Evolutionary conservation across 2,113 vertebrate genomes (phyloP), one percentile per base, ranked within the genome.

Genomic region (Nothoprocta pentlandii): DNA sequence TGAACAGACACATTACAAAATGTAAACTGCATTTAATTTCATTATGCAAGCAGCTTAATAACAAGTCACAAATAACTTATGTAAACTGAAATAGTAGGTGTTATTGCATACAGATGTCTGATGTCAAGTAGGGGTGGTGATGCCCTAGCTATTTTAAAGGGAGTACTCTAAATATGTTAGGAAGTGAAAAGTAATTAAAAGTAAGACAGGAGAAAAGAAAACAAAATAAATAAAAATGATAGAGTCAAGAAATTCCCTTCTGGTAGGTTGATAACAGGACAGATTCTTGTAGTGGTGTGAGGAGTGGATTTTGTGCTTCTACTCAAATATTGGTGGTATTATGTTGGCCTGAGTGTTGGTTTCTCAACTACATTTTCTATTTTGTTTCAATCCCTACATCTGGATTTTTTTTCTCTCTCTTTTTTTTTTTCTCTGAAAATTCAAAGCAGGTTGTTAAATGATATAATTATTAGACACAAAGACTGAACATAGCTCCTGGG

Each of bases 1-100:
- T 51, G 93, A 95, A 81, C 83, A 95, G 92, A 85, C 62, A 73
- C 70, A 87, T 85, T 86, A 59, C 74, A 66, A 89, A 95, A 94
- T 90, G 96, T 89, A 96, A 94, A 92, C 80, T 93, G 83, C 74
- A 85, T 89, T 96, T 94, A 85, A 94, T 95, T 95, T 96, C 83
- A 93, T 94, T 94, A 92, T 90, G 90, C 86, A 93, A 94, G 90
- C 49, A 88, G 88, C 76, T 95, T 94, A 95, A 95, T 95, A 93
- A 62, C n/a, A 89, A 91, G 74, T 53, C 83, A 85, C 80, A 92
- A 90, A 81, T 90, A 90, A 92, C 30, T 79, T 90, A 84, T 73
- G 80, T 78, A 81, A 90, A 90, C 76, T 53, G 53, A 92, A 94
- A 90, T 41, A 75, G 15, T 63, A 78, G 16, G 30, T 77, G 46